Evolutionary conservation across 2,888 invertebrate species (phyloP).

Genomic region (Phytoseiulus persimilis): DNA sequence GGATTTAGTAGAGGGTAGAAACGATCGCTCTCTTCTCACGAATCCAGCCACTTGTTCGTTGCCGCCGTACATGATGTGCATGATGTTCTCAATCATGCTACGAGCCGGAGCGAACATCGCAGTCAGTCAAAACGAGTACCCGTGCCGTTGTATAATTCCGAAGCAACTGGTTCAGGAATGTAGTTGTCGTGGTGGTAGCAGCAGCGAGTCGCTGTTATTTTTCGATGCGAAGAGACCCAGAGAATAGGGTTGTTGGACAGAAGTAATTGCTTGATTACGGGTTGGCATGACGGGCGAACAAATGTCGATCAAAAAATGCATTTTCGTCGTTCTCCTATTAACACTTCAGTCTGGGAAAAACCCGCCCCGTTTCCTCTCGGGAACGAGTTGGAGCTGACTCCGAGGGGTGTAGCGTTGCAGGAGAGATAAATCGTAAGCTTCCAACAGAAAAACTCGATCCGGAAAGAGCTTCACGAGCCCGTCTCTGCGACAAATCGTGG

Average conservation of each 20-base stretch:
- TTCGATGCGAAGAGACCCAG: neutral
- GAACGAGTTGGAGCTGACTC: no score
- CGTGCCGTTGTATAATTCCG: no score
- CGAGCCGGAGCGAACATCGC: no score
- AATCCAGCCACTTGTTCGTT: no score
- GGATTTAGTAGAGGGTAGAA: neutral
- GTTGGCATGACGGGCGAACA: neutral
- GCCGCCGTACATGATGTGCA: no score
- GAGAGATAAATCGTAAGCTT: no score
- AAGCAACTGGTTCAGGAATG: neutral
- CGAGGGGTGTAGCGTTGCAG: no score
- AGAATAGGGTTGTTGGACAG: neutral
- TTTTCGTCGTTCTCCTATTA: neutral
- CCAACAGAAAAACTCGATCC: neutral
- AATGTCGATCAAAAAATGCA: neutral
- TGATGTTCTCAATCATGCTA: no score
- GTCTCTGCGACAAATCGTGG: neutral
- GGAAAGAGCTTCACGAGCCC: neutral
- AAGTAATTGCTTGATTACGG: neutral
- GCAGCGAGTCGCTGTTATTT: neutral
- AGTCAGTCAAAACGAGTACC: no score
- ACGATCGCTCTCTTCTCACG: neutral
- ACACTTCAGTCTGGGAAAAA: neutral
- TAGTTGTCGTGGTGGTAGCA: neutral
- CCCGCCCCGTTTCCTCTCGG: neutral